phyloP scores from a whole-genome alignment of 2,888 invertebrate genomes.

The Mayetiola destructor region DNA sequence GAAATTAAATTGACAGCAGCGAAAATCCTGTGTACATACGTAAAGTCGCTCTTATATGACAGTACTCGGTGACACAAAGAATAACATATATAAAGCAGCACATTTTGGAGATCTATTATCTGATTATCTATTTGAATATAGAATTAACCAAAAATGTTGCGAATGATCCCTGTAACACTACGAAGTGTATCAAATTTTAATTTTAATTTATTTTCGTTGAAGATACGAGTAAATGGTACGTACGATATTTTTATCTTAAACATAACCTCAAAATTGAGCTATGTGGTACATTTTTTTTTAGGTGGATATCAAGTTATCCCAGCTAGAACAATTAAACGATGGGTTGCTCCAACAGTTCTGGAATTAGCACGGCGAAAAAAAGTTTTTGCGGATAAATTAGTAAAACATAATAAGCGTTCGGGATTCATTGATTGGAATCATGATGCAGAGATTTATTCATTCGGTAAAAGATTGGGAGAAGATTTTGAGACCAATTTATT shows the following conservation, averaged over 20 bases:
- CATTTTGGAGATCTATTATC: too few relatives aligned
- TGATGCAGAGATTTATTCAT: slow-evolving; percentile 74
- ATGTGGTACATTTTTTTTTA: background rate
- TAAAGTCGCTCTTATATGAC: too few relatives aligned
- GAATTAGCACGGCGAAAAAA: slow-evolving; percentile 45
- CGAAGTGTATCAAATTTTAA: too few relatives aligned
- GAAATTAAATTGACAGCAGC: too few relatives aligned
- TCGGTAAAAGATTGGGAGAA: slow-evolving; percentile 72
- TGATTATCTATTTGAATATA: too few relatives aligned
- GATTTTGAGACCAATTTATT: slow-evolving; percentile 57
- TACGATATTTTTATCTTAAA: background rate
- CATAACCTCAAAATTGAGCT: slow-evolving; percentile 4
- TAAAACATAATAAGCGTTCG: slow-evolving; percentile 37
- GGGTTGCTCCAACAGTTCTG: slow-evolving; percentile 53
- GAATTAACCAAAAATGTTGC: too few relatives aligned
- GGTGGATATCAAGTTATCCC: background rate
- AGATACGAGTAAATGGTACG: too few relatives aligned
- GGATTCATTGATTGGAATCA: slow-evolving; percentile 75
- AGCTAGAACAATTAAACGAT: slow-evolving; percentile 36
- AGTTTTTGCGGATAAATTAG: slow-evolving; percentile 42
- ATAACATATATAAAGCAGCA: too few relatives aligned
- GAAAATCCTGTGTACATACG: too few relatives aligned
- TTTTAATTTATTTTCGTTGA: too few relatives aligned
- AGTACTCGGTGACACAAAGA: too few relatives aligned
- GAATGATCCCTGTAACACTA: too few relatives aligned